Percentiles rank a stretch among this genome's conserved stretches.
These are phyloP conservation scores for Vesta saturnalis DNA, from an alignment of 2,888 invertebrate species.

Conservation along the genomic window DNA sequence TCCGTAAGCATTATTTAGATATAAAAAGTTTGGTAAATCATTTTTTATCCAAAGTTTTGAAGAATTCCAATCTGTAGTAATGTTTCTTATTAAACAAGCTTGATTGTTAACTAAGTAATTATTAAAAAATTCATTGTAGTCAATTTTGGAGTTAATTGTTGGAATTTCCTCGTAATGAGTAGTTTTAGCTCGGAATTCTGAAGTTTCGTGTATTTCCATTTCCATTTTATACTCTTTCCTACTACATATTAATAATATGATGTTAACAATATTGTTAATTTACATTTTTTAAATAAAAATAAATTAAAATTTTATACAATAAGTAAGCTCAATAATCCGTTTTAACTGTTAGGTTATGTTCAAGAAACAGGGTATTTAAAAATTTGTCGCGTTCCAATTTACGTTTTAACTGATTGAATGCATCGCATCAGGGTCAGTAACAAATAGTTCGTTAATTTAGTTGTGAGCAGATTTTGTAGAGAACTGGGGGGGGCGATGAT, in stretches of 20 bases:
- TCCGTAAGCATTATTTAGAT: slow-evolving; percentile 70
- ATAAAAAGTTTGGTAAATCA: slow-evolving; percentile 70
- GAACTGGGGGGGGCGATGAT: too few relatives aligned
- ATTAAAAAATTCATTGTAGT: slow-evolving; percentile 70
- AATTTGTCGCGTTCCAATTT: background rate
- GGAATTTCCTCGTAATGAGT: background rate
- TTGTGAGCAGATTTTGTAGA: too few relatives aligned
- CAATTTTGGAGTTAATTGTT: slow-evolving; percentile 21
- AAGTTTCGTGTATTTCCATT: background rate
- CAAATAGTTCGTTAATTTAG: too few relatives aligned
- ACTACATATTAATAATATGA: too few relatives aligned
- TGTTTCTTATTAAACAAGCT: slow-evolving; percentile 75
- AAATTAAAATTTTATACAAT: background rate
- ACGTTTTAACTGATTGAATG: too few relatives aligned
- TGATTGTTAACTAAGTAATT: slow-evolving; percentile 66
- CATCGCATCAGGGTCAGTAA: too few relatives aligned
- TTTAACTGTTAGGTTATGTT: background rate
- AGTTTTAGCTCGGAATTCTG: background rate
- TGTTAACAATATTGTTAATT: background rate
- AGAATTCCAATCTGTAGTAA: slow-evolving; percentile 73
- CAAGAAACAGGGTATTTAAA: background rate
- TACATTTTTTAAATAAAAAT: background rate
- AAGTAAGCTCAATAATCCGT: too few relatives aligned
- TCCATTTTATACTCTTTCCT: slow-evolving; percentile 2
- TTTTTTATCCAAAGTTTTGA: slow-evolving; percentile 69